Conservation (phyloP, 2,888 invertebrate genomes). For the Calameuta pallipes region DNA sequence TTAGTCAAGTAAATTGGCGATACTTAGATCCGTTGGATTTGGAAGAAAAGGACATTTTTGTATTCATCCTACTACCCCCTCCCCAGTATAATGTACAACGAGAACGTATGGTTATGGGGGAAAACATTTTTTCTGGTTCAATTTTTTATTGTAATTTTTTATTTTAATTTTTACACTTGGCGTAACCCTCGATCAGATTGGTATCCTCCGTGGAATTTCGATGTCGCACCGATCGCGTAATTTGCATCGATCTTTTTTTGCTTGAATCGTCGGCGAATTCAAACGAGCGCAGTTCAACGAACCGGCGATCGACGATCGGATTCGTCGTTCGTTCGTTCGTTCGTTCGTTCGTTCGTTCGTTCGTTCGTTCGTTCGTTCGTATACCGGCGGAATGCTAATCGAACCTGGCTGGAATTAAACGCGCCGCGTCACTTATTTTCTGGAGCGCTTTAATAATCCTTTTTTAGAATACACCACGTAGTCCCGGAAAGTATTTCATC, state of each 20-base stretch:
- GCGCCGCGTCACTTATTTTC: not conserved
- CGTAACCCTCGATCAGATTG: not conserved
- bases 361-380: not conserved
- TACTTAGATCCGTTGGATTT: not conserved
- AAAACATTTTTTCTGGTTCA: not conserved
- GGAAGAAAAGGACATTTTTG: not conserved
- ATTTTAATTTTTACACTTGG: not conserved
- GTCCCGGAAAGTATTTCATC: not conserved
- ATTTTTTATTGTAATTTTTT: not conserved
- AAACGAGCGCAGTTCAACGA: not conserved
- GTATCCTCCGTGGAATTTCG: not conserved
- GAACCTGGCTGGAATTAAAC: not conserved
- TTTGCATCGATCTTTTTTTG: not conserved
- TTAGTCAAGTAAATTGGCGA: slow-evolving; percentile 59
- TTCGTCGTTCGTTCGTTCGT: not conserved
- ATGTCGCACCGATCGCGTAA: not conserved
- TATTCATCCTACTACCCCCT: not conserved
- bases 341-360: not conserved
- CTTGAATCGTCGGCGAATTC: not conserved
- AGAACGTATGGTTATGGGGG: not conserved
- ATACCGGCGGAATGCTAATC: not conserved
- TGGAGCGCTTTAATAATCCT: not conserved
- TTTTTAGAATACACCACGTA: not conserved
- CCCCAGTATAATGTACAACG: not conserved
- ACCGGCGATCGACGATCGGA: not conserved